Conservation (phyloP, 2,888 invertebrate genomes). For the Acronicta psi region DNA sequence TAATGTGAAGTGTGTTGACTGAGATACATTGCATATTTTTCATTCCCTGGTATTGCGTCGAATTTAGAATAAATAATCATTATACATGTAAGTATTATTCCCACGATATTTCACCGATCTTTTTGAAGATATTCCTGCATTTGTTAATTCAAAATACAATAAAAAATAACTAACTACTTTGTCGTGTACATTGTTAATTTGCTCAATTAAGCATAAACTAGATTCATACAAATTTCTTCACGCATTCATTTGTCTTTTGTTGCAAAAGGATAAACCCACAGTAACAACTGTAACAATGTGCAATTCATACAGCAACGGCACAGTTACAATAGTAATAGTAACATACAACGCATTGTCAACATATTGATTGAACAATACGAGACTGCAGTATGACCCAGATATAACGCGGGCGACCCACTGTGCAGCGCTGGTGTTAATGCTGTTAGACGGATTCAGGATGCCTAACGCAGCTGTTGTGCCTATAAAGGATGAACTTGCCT, state of each 20-base stretch:
- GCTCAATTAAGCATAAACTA: neutral
- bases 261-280: neutral
- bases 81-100: neutral
- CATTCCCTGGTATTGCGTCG: neutral
- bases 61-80: neutral
- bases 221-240: neutral
- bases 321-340: slow-evolving; percentile 21
- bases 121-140: too few relatives aligned
- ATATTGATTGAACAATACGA: slow-evolving; percentile 75
- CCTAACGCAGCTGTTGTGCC: slow-evolving; percentile 42
- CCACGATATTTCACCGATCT: too few relatives aligned
- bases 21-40: neutral
- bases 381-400: slow-evolving; percentile 78
- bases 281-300: slow-evolving; percentile 6
- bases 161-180: too few relatives aligned
- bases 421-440: slow-evolving; percentile 67
- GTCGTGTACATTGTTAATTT: neutral
- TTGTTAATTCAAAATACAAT: too few relatives aligned
- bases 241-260: neutral
- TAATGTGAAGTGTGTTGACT: neutral
- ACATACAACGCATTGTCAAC: slow-evolving; percentile 54
- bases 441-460: slow-evolving; percentile 62
- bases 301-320: slow-evolving; percentile 12
- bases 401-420: slow-evolving; percentile 72
- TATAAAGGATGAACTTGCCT: slow-evolving; percentile 26